Conservation (phyloP, 1,140 invertebrate species). For the Colletes gigas region DNA sequence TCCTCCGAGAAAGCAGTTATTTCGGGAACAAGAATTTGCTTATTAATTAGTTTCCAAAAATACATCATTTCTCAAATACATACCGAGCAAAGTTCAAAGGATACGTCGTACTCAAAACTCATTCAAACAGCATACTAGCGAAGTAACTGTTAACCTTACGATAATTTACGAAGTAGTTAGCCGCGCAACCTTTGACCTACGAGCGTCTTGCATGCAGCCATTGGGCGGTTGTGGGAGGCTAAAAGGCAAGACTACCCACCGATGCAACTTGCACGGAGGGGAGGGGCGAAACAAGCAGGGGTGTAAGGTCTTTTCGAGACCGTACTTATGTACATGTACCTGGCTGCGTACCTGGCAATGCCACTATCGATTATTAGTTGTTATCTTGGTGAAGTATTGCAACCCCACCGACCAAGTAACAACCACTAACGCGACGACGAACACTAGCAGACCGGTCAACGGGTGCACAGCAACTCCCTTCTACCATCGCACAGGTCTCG, state of each 20-base stretch:
- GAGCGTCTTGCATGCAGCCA: conserved; percentile 67
- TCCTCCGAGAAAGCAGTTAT: too few species aligned
- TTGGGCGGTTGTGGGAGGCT: conserved; percentile 59
- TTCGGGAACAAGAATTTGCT: too few species aligned
- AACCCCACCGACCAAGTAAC: conserved; percentile 64
- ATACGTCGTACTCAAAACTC: conserved; percentile 49
- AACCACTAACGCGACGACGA: conserved; percentile 36
- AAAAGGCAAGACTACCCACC: conserved; percentile 58
- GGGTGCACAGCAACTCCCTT: conserved; percentile 39
- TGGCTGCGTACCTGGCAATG: conserved; percentile 72
- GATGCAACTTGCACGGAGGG: conserved; percentile 39
- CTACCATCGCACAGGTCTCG: conserved; percentile 47
- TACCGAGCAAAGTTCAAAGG: conserved; percentile 14
- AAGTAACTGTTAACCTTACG: conserved; percentile 62
- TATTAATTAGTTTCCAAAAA: neutral
- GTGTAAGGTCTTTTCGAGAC: conserved; percentile 66
- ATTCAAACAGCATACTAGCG: conserved; percentile 37
- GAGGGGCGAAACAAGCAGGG: conserved; percentile 3
- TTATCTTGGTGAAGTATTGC: conserved; percentile 79
- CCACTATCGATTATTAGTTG: conserved; percentile 78
- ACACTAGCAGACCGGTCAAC: conserved; percentile 39
- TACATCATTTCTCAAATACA: neutral
- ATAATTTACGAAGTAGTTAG: conserved; percentile 68
- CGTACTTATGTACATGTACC: conserved; percentile 67
- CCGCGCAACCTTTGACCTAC: conserved; percentile 72